These are phyloP conservation scores for Cantharis rufa DNA, from an alignment of 2,888 invertebrate genomes.

Conservation along the genomic window DNA sequence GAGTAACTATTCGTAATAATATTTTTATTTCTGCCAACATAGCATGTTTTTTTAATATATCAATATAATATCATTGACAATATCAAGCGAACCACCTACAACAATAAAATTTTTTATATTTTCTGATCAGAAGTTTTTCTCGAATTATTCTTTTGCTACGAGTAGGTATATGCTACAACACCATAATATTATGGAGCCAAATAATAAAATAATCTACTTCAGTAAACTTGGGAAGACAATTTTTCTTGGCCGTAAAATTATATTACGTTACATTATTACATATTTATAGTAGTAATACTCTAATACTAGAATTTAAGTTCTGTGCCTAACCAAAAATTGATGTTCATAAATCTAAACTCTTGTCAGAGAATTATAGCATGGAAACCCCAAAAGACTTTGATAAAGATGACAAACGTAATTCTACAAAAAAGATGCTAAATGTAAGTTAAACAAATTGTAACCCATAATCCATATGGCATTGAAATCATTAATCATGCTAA, in stretches of 20 bases:
- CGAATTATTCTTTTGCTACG: not conserved
- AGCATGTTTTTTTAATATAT: not conserved
- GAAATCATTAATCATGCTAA: not conserved
- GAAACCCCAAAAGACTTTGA: slow-evolving; percentile 11
- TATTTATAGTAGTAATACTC: slow-evolving; percentile 4
- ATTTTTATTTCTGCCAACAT: not conserved
- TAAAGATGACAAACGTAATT: slow-evolving; percentile 15
- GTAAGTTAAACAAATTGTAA: slow-evolving; percentile 10
- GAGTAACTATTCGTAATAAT: not conserved
- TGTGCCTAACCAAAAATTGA: slow-evolving; percentile 5
- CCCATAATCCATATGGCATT: not conserved
- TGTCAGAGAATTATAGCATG: slow-evolving; percentile 13
- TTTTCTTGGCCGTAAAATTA: slow-evolving; percentile 3
- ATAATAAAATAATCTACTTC: not conserved
- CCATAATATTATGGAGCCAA: not conserved
- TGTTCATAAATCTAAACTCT: slow-evolving; percentile 14
- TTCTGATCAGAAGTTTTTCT: not conserved
- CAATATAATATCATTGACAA: not conserved
- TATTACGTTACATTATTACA: slow-evolving; percentile 4
- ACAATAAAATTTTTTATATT: not conserved
- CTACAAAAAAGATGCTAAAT: slow-evolving; percentile 10
- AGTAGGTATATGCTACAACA: not conserved
- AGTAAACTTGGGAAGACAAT: not conserved
- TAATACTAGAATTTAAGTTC: slow-evolving; percentile 11
- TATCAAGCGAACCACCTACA: not conserved